Base-by-base conservation (phyloP, 2,888 invertebrate species). In the Agrotis segetum region DNA sequence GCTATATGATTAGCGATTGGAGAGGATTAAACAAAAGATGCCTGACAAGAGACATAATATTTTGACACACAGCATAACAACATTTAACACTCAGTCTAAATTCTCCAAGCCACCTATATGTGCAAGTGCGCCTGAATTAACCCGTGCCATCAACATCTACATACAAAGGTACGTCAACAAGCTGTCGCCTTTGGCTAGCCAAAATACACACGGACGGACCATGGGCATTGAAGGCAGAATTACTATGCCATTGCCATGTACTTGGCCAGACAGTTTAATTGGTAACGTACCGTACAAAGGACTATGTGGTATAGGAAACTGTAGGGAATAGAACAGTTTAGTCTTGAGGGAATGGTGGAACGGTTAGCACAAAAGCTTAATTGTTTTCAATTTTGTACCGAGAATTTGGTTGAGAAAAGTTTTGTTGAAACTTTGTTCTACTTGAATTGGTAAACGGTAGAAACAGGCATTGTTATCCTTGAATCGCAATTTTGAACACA, bases 201-300 rank as follows among this genome's bases (percentile, higher is more conserved):
- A 78, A 71, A 79, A 71, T 66, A 81, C 67, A 79, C 77, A 79
- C 29, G 66, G 64, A 29, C 63, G 44, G n/a, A 24, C 49, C 66
- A 66, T 68, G 61, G 78, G 67, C 79, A 77, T 72, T 82, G 79
- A 82, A 66, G 67, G 59, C 56, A 56, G 62, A 71, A 79, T 82
- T 82, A 67, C 79, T 72, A 82, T 68, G 79, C 67, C 62, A 82
- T 78, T 59, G 40, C 72, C 82, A 59, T 77, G 67, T 78, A 56
- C 67, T 82, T 67, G 64, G 24, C 52, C 24, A 66, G 79, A 78
- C 79, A 71, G 62, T 72, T 82, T 79, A 79, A 79, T 79, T 79
- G 82, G 79, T 65, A 82, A 66, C 79, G 67, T 53, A 49, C 49
- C 60, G 72, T 66, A 60, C 83, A 79, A 82, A 79, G 79, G 79